A percentile compares a stretch with the other conserved stretches of the same genome.
Evolutionary conservation across 2,113 vertebrate species (phyloP).

Genomic region (Mesitornis unicolor): DNA sequence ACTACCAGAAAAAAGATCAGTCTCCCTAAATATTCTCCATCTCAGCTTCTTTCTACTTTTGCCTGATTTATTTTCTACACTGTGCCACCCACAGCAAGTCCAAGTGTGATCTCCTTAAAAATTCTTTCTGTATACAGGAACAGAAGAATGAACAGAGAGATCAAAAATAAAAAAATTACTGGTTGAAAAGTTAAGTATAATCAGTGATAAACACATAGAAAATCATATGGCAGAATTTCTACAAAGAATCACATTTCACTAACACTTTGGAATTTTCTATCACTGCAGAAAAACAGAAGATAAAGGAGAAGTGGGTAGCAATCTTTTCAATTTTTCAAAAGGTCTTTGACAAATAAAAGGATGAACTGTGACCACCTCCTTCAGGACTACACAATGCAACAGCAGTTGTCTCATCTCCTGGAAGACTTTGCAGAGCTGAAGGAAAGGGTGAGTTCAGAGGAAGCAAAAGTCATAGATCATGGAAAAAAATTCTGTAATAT

Average conservation of each 20-base stretch:
- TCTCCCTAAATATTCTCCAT: neutral
- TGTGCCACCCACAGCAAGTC: neutral
- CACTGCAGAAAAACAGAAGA: neutral
- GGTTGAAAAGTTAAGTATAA: neutral
- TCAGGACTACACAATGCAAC: neutral
- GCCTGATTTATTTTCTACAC: neutral
- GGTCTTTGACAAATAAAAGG: neutral
- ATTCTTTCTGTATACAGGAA: neutral
- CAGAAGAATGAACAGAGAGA: neutral
- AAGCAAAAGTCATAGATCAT: neutral
- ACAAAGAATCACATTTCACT: neutral
- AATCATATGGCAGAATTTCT: neutral
- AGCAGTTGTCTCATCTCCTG: neutral
- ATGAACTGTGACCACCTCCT: neutral
- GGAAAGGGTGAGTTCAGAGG: neutral
- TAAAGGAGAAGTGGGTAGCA: neutral
- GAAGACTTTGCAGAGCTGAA: neutral
- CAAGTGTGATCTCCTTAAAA: neutral
- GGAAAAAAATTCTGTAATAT: neutral
- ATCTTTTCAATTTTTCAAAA: neutral
- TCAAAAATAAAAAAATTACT: neutral
- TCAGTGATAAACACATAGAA: neutral
- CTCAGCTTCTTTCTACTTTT: neutral
- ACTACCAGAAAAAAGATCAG: neutral
- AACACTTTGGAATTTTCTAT: neutral